These are phyloP conservation scores for Microtus oregoni DNA, from an alignment of 2,113 vertebrate species.

Conservation along the genomic window DNA sequence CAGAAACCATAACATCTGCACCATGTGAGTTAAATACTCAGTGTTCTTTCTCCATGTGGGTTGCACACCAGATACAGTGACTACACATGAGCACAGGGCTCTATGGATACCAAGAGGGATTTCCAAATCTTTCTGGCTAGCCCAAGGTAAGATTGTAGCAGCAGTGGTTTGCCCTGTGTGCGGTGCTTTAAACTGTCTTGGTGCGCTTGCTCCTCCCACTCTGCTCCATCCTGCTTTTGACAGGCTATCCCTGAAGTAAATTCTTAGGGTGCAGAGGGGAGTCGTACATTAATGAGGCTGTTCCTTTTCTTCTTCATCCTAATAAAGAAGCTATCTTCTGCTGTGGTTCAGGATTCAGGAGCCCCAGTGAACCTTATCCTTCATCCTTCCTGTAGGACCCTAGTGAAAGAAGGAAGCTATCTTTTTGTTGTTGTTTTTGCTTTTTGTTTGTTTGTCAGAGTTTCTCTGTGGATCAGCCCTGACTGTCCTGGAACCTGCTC, in stretches of 20 bases:
- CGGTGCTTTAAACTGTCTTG: background rate
- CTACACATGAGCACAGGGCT: background rate
- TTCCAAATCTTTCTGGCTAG: background rate
- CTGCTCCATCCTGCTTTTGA: background rate
- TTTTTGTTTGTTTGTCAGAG: background rate
- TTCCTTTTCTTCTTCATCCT: background rate
- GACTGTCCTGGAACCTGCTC: background rate
- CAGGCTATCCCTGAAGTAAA: background rate
- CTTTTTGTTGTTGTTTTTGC: background rate
- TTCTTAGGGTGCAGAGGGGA: background rate
- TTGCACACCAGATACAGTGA: rapidly evolving
- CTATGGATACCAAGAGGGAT: background rate
- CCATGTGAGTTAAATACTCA: background rate
- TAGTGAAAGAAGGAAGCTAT: background rate
- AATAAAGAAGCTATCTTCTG: background rate
- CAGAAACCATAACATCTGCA: background rate
- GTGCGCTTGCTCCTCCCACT: rapidly evolving
- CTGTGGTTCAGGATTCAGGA: background rate
- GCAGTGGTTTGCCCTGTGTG: background rate
- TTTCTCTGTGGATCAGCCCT: background rate
- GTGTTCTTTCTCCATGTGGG: background rate
- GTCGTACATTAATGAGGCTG: background rate
- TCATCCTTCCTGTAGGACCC: background rate
- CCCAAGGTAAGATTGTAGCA: background rate
- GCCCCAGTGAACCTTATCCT: background rate